These are phyloP conservation scores for Amblyopsis hoosieri DNA, from an alignment of 2,797 vertebrate genomes.

Conservation along the genomic window DNA sequence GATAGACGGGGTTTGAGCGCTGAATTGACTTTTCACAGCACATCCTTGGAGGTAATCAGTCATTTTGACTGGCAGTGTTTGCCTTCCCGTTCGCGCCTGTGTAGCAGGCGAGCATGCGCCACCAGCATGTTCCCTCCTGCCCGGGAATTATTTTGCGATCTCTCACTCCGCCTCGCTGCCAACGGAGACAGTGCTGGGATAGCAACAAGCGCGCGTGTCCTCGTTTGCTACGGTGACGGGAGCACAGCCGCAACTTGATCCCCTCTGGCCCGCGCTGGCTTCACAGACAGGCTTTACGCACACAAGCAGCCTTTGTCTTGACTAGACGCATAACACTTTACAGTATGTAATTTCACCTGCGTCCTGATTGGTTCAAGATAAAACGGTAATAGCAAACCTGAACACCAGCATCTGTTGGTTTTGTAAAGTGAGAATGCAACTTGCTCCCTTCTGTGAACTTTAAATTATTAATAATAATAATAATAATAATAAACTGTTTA, in stretches of 20 bases:
- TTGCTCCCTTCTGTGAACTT: slow-evolving; percentile 32
- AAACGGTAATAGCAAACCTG: slow-evolving; percentile 37
- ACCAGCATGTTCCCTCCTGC: slow-evolving; percentile 66
- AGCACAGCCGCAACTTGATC: slow-evolving; percentile 49
- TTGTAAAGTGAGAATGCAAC: slow-evolving; percentile 32
- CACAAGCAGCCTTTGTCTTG: slow-evolving; percentile 51
- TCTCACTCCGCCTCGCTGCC: slow-evolving; percentile 42
- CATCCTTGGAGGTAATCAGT: slow-evolving; percentile 73
- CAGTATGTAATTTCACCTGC: slow-evolving; percentile 34
- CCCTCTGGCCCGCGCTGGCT: slow-evolving; percentile 22
- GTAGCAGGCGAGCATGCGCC: slow-evolving; percentile 49
- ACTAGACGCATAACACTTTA: slow-evolving; percentile 23
- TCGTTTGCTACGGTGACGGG: slow-evolving; percentile 31
- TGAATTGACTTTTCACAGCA: slow-evolving; percentile 79
- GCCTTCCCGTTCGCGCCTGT: slow-evolving; percentile 67
- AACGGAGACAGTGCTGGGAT: slow-evolving; percentile 43
- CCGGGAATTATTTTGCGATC: slow-evolving; percentile 66
- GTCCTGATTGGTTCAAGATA: slow-evolving; percentile 40
- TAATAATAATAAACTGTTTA: slow-evolving; percentile 4
- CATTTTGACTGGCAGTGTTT: slow-evolving; percentile 78
- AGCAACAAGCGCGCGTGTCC: slow-evolving; percentile 27
- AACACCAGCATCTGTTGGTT: slow-evolving; percentile 33
- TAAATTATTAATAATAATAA: slow-evolving; percentile 39
- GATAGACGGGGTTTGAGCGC: slow-evolving; percentile 54
- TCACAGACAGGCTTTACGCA: slow-evolving; percentile 1